Conservation (phyloP, 1,140 invertebrate species). For the Venturia canescens region DNA sequence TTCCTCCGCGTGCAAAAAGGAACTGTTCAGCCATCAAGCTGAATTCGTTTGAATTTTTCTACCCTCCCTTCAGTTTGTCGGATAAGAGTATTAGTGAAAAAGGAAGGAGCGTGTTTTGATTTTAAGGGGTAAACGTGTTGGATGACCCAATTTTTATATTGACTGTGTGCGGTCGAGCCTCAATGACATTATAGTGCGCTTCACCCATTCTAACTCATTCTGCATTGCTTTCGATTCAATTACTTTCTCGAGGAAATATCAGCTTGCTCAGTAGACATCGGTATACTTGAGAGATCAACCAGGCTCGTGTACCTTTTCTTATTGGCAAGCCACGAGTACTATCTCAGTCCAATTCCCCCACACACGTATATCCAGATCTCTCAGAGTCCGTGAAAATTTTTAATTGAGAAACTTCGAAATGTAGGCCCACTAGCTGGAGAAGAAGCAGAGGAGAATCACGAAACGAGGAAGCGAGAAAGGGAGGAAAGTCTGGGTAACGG, state of each 20-base stretch:
- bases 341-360: background rate
- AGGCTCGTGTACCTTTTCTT: conserved; percentile 62
- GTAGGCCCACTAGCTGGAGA: background rate
- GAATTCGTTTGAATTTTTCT: conserved; percentile 69
- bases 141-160: conserved; percentile 60
- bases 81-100: conserved; percentile 28
- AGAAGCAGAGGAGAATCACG: conserved; percentile 45
- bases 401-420: conserved; percentile 72
- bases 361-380: background rate
- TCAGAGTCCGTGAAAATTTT: conserved; percentile 63
- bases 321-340: conserved; percentile 4
- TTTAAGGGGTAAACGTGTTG: conserved; percentile 51
- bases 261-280: background rate
- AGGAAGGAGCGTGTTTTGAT: conserved; percentile 30
- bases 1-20: conserved; percentile 24
- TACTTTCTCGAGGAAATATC: background rate
- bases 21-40: conserved; percentile 58
- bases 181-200: background rate
- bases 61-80: conserved; percentile 31
- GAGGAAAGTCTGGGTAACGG: background rate
- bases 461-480: background rate
- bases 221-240: conserved; percentile 21
- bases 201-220: conserved; percentile 22
- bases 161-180: background rate
- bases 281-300: conserved; percentile 33